Evolutionary conservation across 2,888 invertebrate genomes (phyloP).

Genomic region (Iphiclides podalirius): DNA sequence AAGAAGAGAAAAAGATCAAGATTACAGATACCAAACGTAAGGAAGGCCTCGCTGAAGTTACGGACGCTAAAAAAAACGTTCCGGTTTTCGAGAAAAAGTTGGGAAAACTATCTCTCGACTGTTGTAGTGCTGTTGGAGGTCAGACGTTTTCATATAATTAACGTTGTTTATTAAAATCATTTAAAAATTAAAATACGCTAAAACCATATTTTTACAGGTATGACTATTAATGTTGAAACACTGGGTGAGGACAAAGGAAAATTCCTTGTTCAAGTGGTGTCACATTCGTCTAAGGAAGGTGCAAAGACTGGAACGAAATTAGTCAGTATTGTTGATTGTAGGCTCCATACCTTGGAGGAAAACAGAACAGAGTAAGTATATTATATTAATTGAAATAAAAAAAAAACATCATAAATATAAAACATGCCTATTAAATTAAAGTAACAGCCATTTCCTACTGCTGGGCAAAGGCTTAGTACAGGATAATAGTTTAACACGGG

Average conservation of each 20-base stretch:
- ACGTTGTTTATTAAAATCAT: no score
- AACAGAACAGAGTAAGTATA: slow-evolving; percentile 77
- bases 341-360: slow-evolving; percentile 83
- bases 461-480: no score
- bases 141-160: slow-evolving; percentile 12
- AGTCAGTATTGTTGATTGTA: slow-evolving; percentile 79
- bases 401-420: neutral
- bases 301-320: slow-evolving; percentile 80
- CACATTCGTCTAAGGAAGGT: slow-evolving; percentile 78
- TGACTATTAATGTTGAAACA: slow-evolving; percentile 65
- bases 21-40: slow-evolving; percentile 48
- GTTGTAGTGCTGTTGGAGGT: slow-evolving; percentile 74
- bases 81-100: slow-evolving; percentile 54
- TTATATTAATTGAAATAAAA: no score
- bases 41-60: slow-evolving; percentile 26
- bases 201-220: slow-evolving; percentile 47
- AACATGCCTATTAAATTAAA: no score
- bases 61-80: slow-evolving; percentile 42
- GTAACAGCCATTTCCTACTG: no score
- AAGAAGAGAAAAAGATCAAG: slow-evolving; percentile 45
- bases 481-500: no score
- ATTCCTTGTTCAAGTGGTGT: slow-evolving; percentile 81
- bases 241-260: slow-evolving; percentile 71
- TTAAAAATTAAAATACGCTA: no score
- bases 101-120: slow-evolving; percentile 62